These are phyloP conservation scores for Hemistola chrysoprasaria DNA, from an alignment of 2,888 invertebrate genomes.

Conservation along the genomic window DNA sequence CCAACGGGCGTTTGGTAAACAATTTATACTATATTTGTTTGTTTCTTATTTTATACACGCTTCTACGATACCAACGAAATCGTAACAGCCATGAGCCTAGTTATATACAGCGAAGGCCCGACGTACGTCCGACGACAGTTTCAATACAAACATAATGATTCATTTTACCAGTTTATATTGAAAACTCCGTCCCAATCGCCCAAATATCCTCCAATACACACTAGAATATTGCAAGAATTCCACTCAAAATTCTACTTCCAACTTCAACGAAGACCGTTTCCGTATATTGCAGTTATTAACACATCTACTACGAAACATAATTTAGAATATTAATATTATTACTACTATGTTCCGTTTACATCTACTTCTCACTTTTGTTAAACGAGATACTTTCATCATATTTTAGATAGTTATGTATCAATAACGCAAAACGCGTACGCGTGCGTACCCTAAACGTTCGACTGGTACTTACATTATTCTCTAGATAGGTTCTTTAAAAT, in stretches of 20 bases:
- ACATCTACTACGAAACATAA: constrained; percentile 74
- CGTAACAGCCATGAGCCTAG: constrained; percentile 41
- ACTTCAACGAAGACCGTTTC: constrained; percentile 36
- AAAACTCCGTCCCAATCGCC: too few relatives aligned
- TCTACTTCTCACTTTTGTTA: constrained; percentile 51
- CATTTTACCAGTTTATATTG: too few relatives aligned
- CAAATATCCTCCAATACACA: too few relatives aligned
- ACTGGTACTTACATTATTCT: too few relatives aligned
- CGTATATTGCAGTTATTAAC: constrained; percentile 52
- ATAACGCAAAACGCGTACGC: too few relatives aligned
- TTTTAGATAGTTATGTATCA: constrained; percentile 1
- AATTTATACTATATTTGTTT: constrained; percentile 80
- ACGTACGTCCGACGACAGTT: constrained; percentile 31
- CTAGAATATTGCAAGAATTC: too few relatives aligned
- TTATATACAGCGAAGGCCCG: constrained; percentile 50
- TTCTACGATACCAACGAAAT: constrained; percentile 58
- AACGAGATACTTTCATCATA: constrained; percentile 52
- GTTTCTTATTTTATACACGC: constrained; percentile 61
- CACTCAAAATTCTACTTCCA: too few relatives aligned
- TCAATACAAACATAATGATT: too few relatives aligned
- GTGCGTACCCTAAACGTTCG: too few relatives aligned
- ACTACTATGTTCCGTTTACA: constrained; percentile 18
- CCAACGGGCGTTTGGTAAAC: constrained; percentile 70
- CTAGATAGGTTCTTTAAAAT: too few relatives aligned
- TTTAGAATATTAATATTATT: constrained; percentile 52